Evolutionary conservation across 2,113 vertebrate species (phyloP), one percentile per base, ranked within the genome.

Genomic region (Zosterops borbonicus): DNA sequence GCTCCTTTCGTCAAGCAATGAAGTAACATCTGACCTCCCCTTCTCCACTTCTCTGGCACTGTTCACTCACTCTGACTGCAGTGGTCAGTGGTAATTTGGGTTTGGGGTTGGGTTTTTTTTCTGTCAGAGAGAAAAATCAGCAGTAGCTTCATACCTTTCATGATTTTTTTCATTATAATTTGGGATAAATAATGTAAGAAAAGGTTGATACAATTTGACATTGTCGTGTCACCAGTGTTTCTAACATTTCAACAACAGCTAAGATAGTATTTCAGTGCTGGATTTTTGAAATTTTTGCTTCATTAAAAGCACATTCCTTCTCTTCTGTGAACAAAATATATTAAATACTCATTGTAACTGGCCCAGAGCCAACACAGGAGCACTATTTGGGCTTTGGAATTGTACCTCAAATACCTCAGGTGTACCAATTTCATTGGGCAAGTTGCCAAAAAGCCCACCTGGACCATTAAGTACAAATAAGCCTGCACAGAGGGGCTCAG

Each of bases 201-300:
- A 11, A 28, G 4, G 6, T 47, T 4, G 0, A 9, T 39, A 23
- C 0, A 0, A n/a, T 58, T 41, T 71, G 20, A 70, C 12, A 4
- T 11, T 11, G 22, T 16, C 2, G 0, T 42, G 29, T 6, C 56
- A 75, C 6, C 35, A 19, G 17, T 47, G 39, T 47, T 87, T 63
- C 64, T 55, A 16, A 68, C 7, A 29, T 68, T 92, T 33, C 58
- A 41, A 19, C 27, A 46, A 41, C 28, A 41, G 19, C 39, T 37
- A 23, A 53, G 23, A 18, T 1, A 31, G 14, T 19, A 21, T 19
- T 71, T 67, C 37, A 67, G 42, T 21, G 14, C 4, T 63, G 49
- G 13, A 63, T 73, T 90, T 89, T 71, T 76, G 31, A 44, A 11
- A 39, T 71, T 76, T 41, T 7, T 33, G 37, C 3, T 35, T 71